phyloP scores from a whole-genome alignment of 2,888 invertebrate genomes.

The Yponomeuta plumbellus region DNA sequence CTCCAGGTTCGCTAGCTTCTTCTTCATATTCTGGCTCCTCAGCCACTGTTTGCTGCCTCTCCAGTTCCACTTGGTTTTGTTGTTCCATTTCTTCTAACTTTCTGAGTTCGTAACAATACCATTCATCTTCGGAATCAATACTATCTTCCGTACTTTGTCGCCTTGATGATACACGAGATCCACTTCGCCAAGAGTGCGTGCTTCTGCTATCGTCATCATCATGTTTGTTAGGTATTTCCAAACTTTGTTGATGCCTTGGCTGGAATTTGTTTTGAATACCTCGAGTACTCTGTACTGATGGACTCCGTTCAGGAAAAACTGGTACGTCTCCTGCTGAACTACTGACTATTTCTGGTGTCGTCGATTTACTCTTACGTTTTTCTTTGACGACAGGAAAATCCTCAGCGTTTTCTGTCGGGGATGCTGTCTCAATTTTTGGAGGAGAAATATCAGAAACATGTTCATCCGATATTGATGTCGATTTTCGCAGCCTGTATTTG shows the following conservation, averaged over 20 bases:
- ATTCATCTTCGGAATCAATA: conserved; percentile 95
- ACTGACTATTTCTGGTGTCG: conserved; percentile 59
- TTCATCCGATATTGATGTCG: conserved; percentile 83
- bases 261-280: conserved; percentile 76
- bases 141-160: conserved; percentile 95
- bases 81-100: conserved; percentile 92
- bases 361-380: conserved; percentile 47
- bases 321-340: conserved; percentile 64
- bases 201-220: conserved; percentile 91
- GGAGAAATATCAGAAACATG: conserved; percentile 74
- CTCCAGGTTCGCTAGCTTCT: conserved; percentile 75
- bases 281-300: conserved; percentile 78
- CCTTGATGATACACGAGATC: conserved; percentile 89
- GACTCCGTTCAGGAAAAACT: conserved; percentile 78
- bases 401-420: conserved; percentile 42
- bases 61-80: conserved; percentile 80
- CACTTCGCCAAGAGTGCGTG: conserved; percentile 91
- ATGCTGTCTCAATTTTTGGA: conserved; percentile 48
- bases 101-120: conserved; percentile 92
- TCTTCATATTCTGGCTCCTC: conserved; percentile 77
- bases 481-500: conserved; percentile 85
- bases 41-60: conserved; percentile 77
- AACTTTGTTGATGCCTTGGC: conserved; percentile 84
- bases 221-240: conserved; percentile 86
- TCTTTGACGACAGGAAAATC: conserved; percentile 43